Base-by-base conservation (phyloP, 2,888 invertebrate genomes). In the Drosophila quinaria region DNA sequence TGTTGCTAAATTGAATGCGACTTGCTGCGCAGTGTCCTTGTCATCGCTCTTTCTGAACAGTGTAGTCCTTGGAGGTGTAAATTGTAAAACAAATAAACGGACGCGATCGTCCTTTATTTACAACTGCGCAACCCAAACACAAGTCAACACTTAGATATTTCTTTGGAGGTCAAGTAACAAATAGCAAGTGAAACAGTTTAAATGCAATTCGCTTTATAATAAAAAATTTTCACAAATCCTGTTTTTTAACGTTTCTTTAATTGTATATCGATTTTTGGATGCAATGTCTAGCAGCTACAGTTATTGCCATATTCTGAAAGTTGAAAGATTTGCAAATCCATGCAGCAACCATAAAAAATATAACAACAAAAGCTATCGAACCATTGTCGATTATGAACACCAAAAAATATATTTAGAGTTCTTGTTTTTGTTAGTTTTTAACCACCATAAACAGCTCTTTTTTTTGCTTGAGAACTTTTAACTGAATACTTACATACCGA, bases 1-100 rank as follows among this genome's bases (percentile, higher is more conserved):
- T 80, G 80, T 80, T 69, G 71, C 78, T 72, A 87, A 84, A 84
- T 87, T 84, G 82, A 84, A 87, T 81, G 85, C 80, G 81, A 84
- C 81, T 82, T 68, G 76, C 70, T 33, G 73, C 81, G 62, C 81
- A 70, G 70, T 70, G 82, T 78, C 72, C 72, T 68, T 82, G 78
- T 80, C 78, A 72, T 41, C 68, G 42, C 54, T 50, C 47, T 22
- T 13, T 17, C 41, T 49, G 49, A 22, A 15, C 50, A 15, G 19
- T n/a, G 68, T 60, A 68, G 77, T 82, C 81, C 83, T 75, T 83
- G 70, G 66, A 77, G 85, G 74, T 87, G 82, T 75, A 77, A 82
- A 82, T 81, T 85, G 87, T 65, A 74, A 63, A 70, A 69, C 80
- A 85, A 85, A 87, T 78, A 80, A 85, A 68, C 70, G 56, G 49